Evolutionary conservation across 2,113 vertebrate species (phyloP).

Genomic region (sheep (Ovis aries)): DNA sequence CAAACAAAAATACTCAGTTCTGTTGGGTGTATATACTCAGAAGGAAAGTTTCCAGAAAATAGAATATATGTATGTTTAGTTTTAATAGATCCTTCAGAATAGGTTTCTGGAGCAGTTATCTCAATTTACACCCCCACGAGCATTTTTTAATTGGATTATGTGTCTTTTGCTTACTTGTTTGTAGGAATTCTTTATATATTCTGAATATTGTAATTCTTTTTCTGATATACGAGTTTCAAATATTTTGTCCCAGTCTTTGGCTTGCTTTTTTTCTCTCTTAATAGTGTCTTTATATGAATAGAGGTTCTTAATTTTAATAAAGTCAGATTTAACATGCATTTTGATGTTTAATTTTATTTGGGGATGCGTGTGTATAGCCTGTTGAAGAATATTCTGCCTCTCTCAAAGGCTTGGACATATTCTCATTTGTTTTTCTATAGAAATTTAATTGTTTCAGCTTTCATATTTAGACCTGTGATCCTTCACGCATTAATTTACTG

Average conservation of each 20-base stretch:
- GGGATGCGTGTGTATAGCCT: not conserved
- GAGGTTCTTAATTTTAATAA: conserved; percentile 1
- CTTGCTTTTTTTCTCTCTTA: not conserved
- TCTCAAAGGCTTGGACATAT: not conserved
- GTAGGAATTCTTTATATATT: not conserved
- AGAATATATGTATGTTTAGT: not conserved
- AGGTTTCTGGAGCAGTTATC: not conserved
- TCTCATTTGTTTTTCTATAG: not conserved
- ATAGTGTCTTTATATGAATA: not conserved
- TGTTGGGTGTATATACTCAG: not conserved
- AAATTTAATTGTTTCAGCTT: not conserved
- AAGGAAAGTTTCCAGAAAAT: not conserved
- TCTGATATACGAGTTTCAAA: not conserved
- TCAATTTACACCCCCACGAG: not conserved
- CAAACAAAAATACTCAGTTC: not conserved
- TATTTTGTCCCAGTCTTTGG: not conserved
- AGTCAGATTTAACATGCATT: not conserved
- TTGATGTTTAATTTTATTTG: not conserved
- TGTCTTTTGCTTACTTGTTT: not conserved
- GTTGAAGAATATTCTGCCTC: not conserved
- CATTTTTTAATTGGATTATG: not conserved
- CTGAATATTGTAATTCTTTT: not conserved
- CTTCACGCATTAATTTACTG: not conserved
- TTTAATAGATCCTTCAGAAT: not conserved
- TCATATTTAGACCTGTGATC: not conserved